These are phyloP conservation scores for Hemiscyllium ocellatum DNA, from an alignment of 2,113 vertebrate species.

Conservation along the genomic window DNA sequence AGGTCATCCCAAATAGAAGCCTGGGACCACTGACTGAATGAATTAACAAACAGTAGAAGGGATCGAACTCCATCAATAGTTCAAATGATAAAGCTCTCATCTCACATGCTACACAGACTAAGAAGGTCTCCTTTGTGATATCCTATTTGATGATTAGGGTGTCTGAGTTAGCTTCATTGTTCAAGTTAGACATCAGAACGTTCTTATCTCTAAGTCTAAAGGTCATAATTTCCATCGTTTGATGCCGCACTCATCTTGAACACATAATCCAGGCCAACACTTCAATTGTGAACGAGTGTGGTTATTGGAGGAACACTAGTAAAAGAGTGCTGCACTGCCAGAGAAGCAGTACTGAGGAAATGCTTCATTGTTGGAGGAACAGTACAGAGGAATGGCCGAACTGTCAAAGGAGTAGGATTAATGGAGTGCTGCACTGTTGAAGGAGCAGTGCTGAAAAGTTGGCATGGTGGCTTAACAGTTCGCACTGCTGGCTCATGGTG, in stretches of 20 bases:
- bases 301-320: neutral
- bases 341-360: neutral
- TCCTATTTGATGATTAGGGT: neutral
- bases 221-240: neutral
- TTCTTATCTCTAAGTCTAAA: neutral
- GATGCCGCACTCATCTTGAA: neutral
- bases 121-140: neutral
- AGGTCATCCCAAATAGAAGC: neutral
- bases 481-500: too few relatives aligned
- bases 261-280: neutral
- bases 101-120: neutral
- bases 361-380: neutral
- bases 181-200: neutral
- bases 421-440: neutral
- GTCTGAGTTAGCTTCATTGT: neutral
- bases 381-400: neutral
- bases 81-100: neutral
- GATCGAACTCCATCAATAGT: neutral
- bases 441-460: neutral
- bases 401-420: neutral
- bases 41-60: neutral
- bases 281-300: neutral
- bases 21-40: neutral
- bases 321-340: neutral
- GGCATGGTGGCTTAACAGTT: too few relatives aligned